Evolutionary conservation across 1,140 invertebrate species (phyloP).

Genomic region (Trichoplusia ni): DNA sequence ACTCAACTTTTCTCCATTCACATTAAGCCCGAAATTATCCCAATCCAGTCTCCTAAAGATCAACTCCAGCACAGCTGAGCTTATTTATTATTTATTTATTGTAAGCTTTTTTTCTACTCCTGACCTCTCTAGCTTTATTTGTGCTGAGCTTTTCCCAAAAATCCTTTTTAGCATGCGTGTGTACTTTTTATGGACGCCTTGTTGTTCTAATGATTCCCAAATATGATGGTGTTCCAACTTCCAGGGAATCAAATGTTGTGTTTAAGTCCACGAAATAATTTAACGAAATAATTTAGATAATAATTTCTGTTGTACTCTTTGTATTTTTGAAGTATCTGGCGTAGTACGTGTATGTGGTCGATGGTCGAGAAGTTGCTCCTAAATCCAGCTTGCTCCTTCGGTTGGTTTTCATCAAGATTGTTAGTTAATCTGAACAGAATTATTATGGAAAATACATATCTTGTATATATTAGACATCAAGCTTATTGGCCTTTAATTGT

Average conservation of each 20-base stretch:
- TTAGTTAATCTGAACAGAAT: neutral
- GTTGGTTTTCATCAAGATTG: neutral
- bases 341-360: conserved; percentile 6
- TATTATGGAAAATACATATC: conserved; percentile 8
- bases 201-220: no score
- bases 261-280: conserved; percentile 41
- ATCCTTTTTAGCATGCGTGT: no score
- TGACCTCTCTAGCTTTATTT: no score
- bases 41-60: no score
- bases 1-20: no score
- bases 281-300: no score
- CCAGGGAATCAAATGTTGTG: conserved; percentile 34
- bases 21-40: no score
- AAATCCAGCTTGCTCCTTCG: neutral
- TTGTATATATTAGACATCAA: conserved; percentile 20
- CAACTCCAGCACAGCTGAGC: neutral
- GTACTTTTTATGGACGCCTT: no score
- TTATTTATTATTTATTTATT: neutral
- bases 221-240: no score
- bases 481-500: neutral
- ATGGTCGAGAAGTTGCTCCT: neutral
- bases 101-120: no score
- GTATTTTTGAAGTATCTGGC: conserved; percentile 33
- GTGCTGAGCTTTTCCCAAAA: no score
- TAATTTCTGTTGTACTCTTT: conserved; percentile 34